phyloP scores from a whole-genome alignment of 2,113 vertebrate genomes.

The Sphyrna mokarran region DNA sequence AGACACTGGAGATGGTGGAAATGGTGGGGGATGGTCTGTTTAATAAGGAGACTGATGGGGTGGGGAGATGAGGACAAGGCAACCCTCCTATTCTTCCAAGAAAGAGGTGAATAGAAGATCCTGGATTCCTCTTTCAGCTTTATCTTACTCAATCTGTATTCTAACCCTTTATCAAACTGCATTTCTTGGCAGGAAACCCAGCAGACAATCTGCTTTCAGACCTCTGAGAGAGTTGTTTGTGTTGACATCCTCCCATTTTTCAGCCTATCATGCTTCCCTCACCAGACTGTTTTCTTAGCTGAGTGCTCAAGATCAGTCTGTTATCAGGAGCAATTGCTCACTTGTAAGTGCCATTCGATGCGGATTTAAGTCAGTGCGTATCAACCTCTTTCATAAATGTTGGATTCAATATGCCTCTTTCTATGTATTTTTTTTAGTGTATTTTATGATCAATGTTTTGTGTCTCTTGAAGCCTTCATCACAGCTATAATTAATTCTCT shows the following conservation, averaged over 20 bases:
- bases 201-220: neutral
- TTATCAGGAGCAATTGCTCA: neutral
- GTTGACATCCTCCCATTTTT: neutral
- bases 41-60: too few species aligned
- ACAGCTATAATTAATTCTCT: conserved; percentile 13
- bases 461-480: neutral
- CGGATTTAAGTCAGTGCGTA: neutral
- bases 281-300: neutral
- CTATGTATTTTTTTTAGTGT: neutral
- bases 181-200: neutral
- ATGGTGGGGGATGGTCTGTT: too few species aligned
- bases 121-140: neutral
- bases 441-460: conserved; percentile 5
- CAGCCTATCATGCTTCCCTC: neutral
- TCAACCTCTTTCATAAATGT: neutral
- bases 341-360: neutral
- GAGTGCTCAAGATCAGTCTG: neutral
- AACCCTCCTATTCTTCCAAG: too few species aligned
- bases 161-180: neutral
- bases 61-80: too few species aligned
- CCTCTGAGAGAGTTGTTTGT: neutral
- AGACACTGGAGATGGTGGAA: too few species aligned
- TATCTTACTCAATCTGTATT: neutral
- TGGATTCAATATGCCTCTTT: neutral
- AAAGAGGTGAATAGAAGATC: too few species aligned